These are phyloP conservation scores for Megaceryle torquata DNA, from an alignment of 2,113 vertebrate genomes.

Conservation along the genomic window DNA sequence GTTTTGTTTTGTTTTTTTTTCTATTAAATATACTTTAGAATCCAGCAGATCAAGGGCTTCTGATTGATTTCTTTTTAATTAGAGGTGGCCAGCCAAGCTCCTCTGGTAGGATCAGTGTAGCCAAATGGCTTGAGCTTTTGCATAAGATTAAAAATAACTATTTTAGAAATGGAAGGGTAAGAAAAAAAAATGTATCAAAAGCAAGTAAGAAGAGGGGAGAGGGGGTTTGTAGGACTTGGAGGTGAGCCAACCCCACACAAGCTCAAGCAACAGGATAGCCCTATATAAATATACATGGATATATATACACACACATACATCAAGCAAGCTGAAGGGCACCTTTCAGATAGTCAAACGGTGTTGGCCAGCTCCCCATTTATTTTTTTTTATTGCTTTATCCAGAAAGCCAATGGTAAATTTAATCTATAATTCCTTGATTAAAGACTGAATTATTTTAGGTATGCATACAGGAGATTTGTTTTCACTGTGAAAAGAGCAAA, in stretches of 20 bases:
- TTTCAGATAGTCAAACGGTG: not conserved
- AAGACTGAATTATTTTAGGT: not conserved
- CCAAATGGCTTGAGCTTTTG: not conserved
- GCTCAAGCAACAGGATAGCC: not conserved
- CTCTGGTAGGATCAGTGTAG: not conserved
- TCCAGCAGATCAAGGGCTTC: not conserved
- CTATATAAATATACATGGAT: not conserved
- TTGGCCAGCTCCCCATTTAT: not conserved
- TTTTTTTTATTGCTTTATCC: not conserved
- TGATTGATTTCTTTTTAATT: not conserved
- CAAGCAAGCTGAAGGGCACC: not conserved
- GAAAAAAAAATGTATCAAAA: not conserved
- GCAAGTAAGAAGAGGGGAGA: not conserved
- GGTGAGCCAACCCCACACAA: not conserved
- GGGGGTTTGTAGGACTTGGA: not conserved
- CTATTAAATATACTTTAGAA: not conserved
- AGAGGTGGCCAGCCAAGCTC: not conserved
- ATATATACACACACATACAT: not conserved
- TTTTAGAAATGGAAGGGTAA: not conserved
- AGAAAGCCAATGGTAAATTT: not conserved
- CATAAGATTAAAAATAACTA: not conserved
- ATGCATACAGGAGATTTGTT: not conserved
- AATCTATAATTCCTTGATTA: not conserved
- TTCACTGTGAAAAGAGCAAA: not conserved
- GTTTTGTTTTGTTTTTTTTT: too few relatives aligned